phyloP scores from a whole-genome alignment of 2,888 invertebrate genomes.

The Disparrhopalites patrizii region DNA sequence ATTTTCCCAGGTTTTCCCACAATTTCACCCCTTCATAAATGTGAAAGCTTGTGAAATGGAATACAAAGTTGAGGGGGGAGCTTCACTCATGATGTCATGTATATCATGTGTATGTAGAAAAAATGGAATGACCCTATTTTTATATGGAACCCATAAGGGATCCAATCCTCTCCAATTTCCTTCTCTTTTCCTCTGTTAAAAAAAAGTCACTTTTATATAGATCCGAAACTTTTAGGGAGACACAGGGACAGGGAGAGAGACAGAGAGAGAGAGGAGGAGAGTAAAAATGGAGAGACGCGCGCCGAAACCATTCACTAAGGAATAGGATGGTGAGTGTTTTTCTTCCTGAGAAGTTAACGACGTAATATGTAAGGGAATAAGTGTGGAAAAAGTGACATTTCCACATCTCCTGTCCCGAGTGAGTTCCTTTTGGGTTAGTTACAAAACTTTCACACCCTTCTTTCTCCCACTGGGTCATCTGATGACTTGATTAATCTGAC shows the following conservation, averaged over 20 bases:
- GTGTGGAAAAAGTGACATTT: conserved; percentile 45
- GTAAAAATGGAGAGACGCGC: not conserved
- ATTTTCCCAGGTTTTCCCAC: conserved; percentile 23
- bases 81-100: too few relatives aligned
- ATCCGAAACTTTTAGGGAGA: too few relatives aligned
- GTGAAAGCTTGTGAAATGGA: conserved; percentile 1
- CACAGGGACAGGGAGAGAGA: not conserved
- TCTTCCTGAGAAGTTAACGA: conserved; percentile 21
- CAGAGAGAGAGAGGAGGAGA: not conserved
- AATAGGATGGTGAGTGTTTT: conserved; percentile 9
- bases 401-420: conserved; percentile 32
- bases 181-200: too few relatives aligned
- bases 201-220: too few relatives aligned
- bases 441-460: conserved; percentile 39
- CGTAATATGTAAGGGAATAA: conserved; percentile 30
- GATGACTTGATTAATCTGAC: conserved; percentile 44
- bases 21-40: conserved; percentile 24
- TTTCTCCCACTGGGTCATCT: conserved; percentile 35
- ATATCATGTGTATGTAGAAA: too few relatives aligned
- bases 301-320: not conserved
- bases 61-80: too few relatives aligned
- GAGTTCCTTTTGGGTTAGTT: conserved; percentile 14
- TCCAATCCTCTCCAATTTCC: too few relatives aligned
- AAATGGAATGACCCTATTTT: too few relatives aligned
- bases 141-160: too few relatives aligned